Base-by-base conservation (phyloP, 2,113 vertebrate species). In the Entelurus aequoreus region DNA sequence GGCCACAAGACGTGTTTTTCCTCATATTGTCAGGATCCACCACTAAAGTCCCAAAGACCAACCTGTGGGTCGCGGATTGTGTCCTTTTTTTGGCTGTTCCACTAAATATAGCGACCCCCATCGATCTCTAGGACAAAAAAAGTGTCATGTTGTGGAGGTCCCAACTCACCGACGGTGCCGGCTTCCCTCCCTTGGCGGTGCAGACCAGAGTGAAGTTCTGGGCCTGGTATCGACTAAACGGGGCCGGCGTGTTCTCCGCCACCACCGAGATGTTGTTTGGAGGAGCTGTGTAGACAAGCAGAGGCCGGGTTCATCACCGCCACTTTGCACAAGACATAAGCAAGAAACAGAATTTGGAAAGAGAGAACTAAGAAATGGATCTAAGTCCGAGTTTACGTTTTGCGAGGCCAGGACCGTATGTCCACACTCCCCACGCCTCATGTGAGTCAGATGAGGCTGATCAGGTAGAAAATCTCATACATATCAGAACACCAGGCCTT, bases 151-250 rank as follows among this genome's bases (percentile, higher is more conserved):
- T 54, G 35, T 8, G 11, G 10, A 42, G 52, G 47, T 74, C 63
- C 47, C 16, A 28, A 88, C 90, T 88, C 86, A 99, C 97, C 88
- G 87, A 90, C 0, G 97, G 97, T 0, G 95, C 97, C 0, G 97
- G 97, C 15, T 98, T 98, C 59, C 94, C 96, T 37, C 97, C 97
- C 0, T 94, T 95, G 50, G 96, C 97, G 5, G 94, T 94, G 74
- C 97, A 99, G 80, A 97, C 88, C 66, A 99, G 88, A 1, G 97
- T 98, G 87, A 99, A 93, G 88, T 99, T 99, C 91, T 97, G 97
- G 0, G 95, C 94, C 81, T 98, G 94, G 88, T 98, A 98, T 69
- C 95, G 94, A 86, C 94, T 98, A 89, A 98, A 99, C 4, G 93
- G 93, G 0, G 96, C 93, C 0, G 94, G 95, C 0, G 92, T 88